Evolutionary conservation across 2,888 invertebrate species (phyloP).

Genomic region (Orgyia antiqua): DNA sequence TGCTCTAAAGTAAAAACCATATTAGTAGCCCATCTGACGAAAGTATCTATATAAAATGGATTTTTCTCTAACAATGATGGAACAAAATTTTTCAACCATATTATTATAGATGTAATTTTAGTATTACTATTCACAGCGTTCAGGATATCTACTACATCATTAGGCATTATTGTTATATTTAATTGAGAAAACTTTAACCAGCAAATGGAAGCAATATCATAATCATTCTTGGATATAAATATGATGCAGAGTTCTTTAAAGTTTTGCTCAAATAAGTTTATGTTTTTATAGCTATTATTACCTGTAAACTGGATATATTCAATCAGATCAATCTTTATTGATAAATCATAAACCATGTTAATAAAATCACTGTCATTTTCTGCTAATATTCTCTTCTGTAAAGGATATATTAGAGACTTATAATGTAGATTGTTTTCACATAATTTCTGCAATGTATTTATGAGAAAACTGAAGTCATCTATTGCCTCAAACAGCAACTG

Average conservation of each 20-base stretch:
- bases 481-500: conserved; percentile 50
- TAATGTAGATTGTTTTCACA: conserved; percentile 45
- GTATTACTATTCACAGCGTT: conserved; percentile 58
- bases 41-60: conserved; percentile 64
- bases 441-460: conserved; percentile 40
- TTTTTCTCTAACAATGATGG: conserved; percentile 60
- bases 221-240: conserved; percentile 59
- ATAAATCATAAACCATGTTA: conserved; percentile 41
- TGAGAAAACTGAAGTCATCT: conserved; percentile 44
- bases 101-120: conserved; percentile 62
- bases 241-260: conserved; percentile 51
- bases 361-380: conserved; percentile 32
- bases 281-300: conserved; percentile 44
- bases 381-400: conserved; percentile 50
- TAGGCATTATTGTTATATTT: conserved; percentile 33
- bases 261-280: conserved; percentile 48
- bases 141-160: conserved; percentile 53
- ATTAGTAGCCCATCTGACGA: conserved; percentile 69
- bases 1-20: conserved; percentile 64
- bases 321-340: conserved; percentile 60
- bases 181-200: conserved; percentile 65
- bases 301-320: conserved; percentile 63
- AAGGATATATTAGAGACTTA: conserved; percentile 49
- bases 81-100: conserved; percentile 66
- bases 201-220: conserved; percentile 67